Conservation (phyloP, 35 echinoderm and acorn worm genomes). For the Nesometra sesokonis region DNA sequence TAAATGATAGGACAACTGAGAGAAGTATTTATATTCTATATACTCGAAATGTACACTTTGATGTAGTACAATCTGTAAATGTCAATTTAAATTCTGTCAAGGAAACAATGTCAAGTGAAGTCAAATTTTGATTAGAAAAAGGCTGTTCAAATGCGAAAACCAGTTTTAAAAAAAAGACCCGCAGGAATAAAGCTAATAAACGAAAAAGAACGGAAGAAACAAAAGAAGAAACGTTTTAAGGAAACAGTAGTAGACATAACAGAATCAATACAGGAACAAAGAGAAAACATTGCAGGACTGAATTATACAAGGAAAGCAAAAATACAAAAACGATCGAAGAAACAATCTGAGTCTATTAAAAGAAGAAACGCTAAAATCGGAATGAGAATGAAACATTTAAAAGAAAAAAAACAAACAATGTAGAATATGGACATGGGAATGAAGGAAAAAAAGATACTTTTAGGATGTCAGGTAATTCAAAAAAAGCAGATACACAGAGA, state of each 20-base stretch:
- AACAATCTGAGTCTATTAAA: not conserved
- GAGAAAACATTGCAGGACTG: not conserved
- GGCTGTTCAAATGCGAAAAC: not conserved
- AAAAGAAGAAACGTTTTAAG: not conserved
- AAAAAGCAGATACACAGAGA: not conserved
- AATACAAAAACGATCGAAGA: not conserved
- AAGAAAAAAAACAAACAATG: not conserved
- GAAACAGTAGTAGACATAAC: not conserved
- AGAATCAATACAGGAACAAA: not conserved
- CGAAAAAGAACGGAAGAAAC: not conserved
- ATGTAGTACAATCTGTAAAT: not conserved
- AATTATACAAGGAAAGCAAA: not conserved
- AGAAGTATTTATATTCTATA: not conserved
- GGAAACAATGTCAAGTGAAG: not conserved
- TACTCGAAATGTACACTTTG: not conserved
- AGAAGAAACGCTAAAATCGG: not conserved
- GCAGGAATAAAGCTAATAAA: not conserved
- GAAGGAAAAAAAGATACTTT: too few species aligned
- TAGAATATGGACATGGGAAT: too few species aligned
- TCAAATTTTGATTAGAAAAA: not conserved
- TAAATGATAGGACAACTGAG: not conserved
- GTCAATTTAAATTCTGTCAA: not conserved
- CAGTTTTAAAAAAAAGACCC: not conserved
- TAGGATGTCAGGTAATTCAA: not conserved
- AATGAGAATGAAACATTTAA: not conserved